Evolutionary conservation across 2,113 vertebrate species (phyloP).

Genomic region (Tetrao urogallus): DNA sequence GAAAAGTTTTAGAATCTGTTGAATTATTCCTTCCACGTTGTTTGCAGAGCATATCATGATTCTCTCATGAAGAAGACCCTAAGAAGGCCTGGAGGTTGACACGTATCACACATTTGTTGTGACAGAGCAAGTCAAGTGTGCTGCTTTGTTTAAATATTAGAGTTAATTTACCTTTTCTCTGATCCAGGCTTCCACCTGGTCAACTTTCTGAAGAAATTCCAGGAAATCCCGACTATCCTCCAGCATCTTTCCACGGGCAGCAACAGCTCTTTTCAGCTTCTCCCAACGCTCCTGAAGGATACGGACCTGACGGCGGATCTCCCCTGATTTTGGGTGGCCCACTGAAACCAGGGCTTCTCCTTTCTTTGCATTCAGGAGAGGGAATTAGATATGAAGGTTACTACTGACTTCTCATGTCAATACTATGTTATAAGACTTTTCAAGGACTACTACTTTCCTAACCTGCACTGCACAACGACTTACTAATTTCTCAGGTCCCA

Average conservation of each 20-base stretch:
- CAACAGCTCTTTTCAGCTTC: constrained; percentile 80
- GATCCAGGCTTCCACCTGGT: constrained; percentile 91
- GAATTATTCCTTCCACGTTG: background rate
- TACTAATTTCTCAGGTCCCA: background rate
- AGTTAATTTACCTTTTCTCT: constrained; percentile 82
- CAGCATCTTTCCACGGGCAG: constrained; percentile 81
- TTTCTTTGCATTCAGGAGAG: constrained; percentile 70
- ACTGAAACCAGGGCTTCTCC: constrained; percentile 80
- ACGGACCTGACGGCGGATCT: constrained; percentile 70
- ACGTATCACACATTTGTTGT: background rate
- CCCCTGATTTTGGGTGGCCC: constrained; percentile 70
- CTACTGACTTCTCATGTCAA: background rate
- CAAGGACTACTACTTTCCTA: background rate
- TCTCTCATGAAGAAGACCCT: background rate
- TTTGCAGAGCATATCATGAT: background rate
- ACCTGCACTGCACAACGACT: background rate
- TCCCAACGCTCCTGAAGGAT: constrained; percentile 82
- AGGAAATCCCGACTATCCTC: constrained; percentile 85
- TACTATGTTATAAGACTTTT: background rate
- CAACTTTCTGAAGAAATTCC: constrained; percentile 89
- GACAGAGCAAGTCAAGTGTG: background rate
- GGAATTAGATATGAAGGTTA: background rate
- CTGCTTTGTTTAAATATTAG: background rate
- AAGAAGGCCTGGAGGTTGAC: background rate
- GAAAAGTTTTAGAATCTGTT: background rate